Conservation (phyloP, 2,888 invertebrate genomes). For the Drosophila setosimentum region DNA sequence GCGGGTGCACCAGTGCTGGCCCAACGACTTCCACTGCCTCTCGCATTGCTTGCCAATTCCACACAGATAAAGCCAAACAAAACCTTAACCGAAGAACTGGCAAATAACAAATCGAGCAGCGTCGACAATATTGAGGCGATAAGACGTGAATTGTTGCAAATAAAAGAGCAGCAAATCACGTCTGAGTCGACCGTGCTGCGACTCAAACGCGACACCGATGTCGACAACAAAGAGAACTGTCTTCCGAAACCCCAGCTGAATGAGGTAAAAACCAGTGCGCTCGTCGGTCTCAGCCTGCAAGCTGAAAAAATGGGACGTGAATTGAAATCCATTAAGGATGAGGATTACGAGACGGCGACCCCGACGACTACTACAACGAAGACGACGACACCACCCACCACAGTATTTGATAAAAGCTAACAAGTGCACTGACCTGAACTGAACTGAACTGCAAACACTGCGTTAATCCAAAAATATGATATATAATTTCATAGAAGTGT, state of each 20-base stretch:
- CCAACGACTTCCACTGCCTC: constrained; percentile 78
- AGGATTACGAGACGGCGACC: constrained; percentile 22
- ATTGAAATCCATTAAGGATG: constrained; percentile 81
- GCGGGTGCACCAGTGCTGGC: constrained; percentile 39
- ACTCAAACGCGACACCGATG: constrained; percentile 65
- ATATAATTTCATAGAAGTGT: neutral
- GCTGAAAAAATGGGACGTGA: constrained; percentile 81
- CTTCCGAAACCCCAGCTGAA: constrained; percentile 70
- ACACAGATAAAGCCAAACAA: constrained; percentile 60
- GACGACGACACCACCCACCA: constrained; percentile 2
- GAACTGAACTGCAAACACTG: constrained; percentile 23
- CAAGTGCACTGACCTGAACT: constrained; percentile 17
- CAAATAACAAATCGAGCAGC: constrained; percentile 27
- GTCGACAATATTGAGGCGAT: constrained; percentile 79
- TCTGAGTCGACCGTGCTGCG: constrained; percentile 43
- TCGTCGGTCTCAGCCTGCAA: constrained; percentile 51
- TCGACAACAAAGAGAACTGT: constrained; percentile 65
- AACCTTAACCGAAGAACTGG: constrained; percentile 18
- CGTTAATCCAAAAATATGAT: constrained; percentile 1
- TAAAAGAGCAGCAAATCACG: constrained; percentile 38
- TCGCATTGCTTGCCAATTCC: constrained; percentile 79
- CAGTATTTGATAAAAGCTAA: constrained; percentile 23
- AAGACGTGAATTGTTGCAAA: constrained; percentile 81
- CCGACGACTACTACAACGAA: constrained; percentile 3
- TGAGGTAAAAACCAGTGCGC: constrained; percentile 29